Evolutionary conservation across 2,797 vertebrate genomes (phyloP), one percentile per base, ranked within the genome.

Genomic region (Hoplostethus atlanticus): DNA sequence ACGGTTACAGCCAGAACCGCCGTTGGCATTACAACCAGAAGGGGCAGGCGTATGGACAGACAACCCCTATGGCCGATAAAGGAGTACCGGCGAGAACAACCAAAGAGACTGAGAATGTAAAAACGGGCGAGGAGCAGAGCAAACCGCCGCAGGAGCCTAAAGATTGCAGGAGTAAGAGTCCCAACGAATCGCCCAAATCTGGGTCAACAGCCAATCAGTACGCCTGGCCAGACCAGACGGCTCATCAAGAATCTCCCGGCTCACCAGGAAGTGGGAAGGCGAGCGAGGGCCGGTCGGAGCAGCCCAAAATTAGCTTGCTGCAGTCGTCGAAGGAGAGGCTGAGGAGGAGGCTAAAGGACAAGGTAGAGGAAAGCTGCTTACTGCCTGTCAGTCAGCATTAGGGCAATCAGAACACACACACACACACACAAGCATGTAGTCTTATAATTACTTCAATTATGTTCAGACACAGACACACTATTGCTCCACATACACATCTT

Each of bases 271-370:
- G 79, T 48, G 66, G 73, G 46, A 76, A 71, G 62, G 47, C 74
- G 11, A 71, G 36, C 28, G 75, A 88, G 40, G 79, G 73, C 62
- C 90, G 73, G 63, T 59, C 90, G 0, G 95, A 96, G 78, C 92
- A 91, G 34, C 96, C 96, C 85, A 97, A 90, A 94, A 90, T 99
- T 84, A 96, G 92, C 78, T 84, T 99, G 89, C 96, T 99, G 66
- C 97, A 97, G 93, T 99, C 97, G 15, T 99, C 97, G 55, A 99
- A 97, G 94, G 97, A 99, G 91, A 94, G 97, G 71, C 95, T 99
- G 91, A 93, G 96, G 83, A 95, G 96, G 87, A 96, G 98, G 75
- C 96, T 99, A 88, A 99, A 97, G 91, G 97, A 99, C 90, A 98
- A 99, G 97, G 97, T 97, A 92, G 79, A 0, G 71, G 44, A 94